Percentiles rank a stretch among this genome's conserved stretches.
Evolutionary conservation across 2,113 vertebrate genomes (phyloP).

Genomic region (Pogona vitticeps): DNA sequence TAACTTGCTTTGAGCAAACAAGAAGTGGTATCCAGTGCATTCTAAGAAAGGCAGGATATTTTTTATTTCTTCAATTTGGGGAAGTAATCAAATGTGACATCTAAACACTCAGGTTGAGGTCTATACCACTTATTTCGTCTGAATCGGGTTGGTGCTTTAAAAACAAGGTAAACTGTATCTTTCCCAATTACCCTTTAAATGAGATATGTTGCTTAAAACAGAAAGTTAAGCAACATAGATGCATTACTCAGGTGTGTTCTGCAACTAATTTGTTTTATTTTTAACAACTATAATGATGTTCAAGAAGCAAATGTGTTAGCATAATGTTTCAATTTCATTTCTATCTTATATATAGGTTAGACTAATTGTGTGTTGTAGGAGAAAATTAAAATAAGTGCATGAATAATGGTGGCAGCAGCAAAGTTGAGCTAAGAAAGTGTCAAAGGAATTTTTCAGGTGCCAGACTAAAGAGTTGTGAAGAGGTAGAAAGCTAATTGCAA

Average conservation of each 20-base stretch:
- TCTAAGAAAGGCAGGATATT: background rate
- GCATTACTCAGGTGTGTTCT: constrained; percentile 48
- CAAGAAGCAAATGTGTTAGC: constrained; percentile 5
- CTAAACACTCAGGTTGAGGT: background rate
- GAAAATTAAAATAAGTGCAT: constrained; percentile 26
- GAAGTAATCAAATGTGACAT: background rate
- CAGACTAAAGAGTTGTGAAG: constrained; percentile 55
- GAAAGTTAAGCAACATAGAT: constrained; percentile 35
- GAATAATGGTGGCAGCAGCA: constrained; percentile 32
- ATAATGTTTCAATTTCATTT: background rate
- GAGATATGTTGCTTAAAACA: constrained; percentile 31
- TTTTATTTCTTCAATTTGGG: too few species aligned
- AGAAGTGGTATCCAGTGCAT: too few species aligned
- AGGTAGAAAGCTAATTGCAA: constrained; percentile 65
- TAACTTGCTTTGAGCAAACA: background rate
- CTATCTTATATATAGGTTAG: background rate
- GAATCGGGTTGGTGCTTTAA: background rate
- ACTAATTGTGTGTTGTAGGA: constrained; percentile 19
- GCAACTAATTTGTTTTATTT: constrained; percentile 39
- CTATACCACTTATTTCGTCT: background rate
- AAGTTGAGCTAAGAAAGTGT: constrained; percentile 47
- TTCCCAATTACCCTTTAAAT: background rate
- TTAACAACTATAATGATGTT: constrained; percentile 24
- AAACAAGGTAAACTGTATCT: background rate
- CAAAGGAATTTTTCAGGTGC: constrained; percentile 51